A percentile compares a stretch with the other conserved stretches of the same genome.
Evolutionary conservation across 2,888 invertebrate species (phyloP).

Genomic region (Stenichneumon culpator): DNA sequence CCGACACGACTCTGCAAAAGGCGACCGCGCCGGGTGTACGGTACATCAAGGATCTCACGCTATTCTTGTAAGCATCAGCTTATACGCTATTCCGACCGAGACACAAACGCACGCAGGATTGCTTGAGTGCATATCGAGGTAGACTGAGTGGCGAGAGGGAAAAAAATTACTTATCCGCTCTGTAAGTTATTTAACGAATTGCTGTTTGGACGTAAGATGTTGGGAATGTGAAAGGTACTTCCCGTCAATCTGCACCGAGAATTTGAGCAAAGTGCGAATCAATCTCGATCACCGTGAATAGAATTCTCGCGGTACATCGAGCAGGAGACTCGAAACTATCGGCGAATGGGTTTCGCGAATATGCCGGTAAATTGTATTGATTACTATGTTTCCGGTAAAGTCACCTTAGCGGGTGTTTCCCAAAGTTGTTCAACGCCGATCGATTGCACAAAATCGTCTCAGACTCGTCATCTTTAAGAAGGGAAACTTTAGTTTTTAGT

Average conservation of each 20-base stretch:
- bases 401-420: too few species aligned
- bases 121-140: constrained; percentile 59
- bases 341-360: background rate
- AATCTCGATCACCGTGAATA: constrained; percentile 45
- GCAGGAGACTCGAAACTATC: constrained; percentile 1
- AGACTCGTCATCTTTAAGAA: too few species aligned
- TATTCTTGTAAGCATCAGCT: constrained; percentile 34
- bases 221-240: background rate
- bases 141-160: constrained; percentile 27
- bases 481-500: too few species aligned
- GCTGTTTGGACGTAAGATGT: background rate
- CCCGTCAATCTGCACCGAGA: too few species aligned
- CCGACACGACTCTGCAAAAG: constrained; percentile 63
- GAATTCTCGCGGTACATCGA: constrained; percentile 14
- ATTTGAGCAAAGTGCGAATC: constrained; percentile 33
- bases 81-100: background rate
- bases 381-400: background rate
- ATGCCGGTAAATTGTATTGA: background rate
- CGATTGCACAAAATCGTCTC: too few species aligned
- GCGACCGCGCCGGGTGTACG: constrained; percentile 53
- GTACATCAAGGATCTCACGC: constrained; percentile 52
- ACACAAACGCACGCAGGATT: background rate
- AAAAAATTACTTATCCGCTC: constrained; percentile 44
- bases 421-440: too few species aligned
- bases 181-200: constrained; percentile 1